Evolutionary conservation across 2,888 invertebrate genomes (phyloP).

Genomic region (Drosophila flavopinicola): DNA sequence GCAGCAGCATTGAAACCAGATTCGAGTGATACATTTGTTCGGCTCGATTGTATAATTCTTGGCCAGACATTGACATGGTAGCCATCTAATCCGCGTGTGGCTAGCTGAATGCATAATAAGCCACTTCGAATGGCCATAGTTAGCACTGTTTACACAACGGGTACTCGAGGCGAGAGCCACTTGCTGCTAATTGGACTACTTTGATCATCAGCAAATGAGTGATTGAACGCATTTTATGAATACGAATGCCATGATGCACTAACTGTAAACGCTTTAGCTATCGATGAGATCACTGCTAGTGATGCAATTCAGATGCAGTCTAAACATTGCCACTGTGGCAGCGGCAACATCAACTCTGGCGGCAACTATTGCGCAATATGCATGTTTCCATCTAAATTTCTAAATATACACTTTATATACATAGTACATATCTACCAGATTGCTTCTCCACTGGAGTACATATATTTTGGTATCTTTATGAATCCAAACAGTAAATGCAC

Average conservation of each 20-base stretch:
- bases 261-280: constrained; percentile 9
- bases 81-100: constrained; percentile 34
- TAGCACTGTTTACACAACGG: not conserved
- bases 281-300: constrained; percentile 46
- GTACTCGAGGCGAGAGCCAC: too few relatives aligned
- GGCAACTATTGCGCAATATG: too few relatives aligned
- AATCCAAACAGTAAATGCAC: not conserved
- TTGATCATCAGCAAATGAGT: constrained; percentile 23
- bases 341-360: too few relatives aligned
- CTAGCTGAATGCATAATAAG: constrained; percentile 58
- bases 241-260: constrained; percentile 1
- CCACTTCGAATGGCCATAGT: constrained; percentile 35
- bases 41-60: constrained; percentile 57
- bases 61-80: constrained; percentile 65
- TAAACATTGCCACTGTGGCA: not conserved
- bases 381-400: not conserved
- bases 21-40: too few relatives aligned
- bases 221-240: constrained; percentile 45
- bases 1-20: constrained; percentile 37
- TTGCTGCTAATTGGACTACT: constrained; percentile 55
- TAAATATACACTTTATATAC: too few relatives aligned
- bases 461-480: too few relatives aligned
- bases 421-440: too few relatives aligned
- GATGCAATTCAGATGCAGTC: constrained; percentile 32
- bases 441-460: too few relatives aligned